Conservation (phyloP, 2,113 vertebrate species). For the Laterallus jamaicensis region DNA sequence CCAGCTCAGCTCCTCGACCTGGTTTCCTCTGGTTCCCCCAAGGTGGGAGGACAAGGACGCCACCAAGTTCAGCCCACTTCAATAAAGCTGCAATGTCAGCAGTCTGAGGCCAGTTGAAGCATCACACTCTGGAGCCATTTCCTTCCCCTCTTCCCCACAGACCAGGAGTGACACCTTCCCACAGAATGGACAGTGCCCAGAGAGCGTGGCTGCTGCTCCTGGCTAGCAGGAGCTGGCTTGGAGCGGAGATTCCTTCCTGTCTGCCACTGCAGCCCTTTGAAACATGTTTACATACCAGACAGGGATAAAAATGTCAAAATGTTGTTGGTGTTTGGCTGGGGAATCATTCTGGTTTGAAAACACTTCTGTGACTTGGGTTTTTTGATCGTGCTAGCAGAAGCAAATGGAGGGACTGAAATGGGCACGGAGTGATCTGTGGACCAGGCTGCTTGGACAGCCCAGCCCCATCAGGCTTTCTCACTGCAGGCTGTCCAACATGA, state of each 20-base stretch:
- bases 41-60: not conserved
- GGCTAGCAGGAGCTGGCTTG: not conserved
- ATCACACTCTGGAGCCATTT: not conserved
- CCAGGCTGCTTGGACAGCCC: not conserved
- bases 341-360: not conserved
- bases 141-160: not conserved
- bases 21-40: not conserved
- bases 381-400: not conserved
- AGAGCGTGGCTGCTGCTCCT: not conserved
- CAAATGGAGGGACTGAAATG: not conserved
- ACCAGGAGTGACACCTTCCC: not conserved
- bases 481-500: rapidly evolving
- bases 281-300: conserved; percentile 15
- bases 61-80: not conserved
- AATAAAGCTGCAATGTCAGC: not conserved
- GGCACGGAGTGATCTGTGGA: not conserved
- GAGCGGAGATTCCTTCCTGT: not conserved
- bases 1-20: not conserved
- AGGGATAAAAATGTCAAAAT: not conserved
- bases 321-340: not conserved
- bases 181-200: rapidly evolving
- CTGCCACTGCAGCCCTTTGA: not conserved
- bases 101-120: not conserved
- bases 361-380: not conserved
- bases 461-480: not conserved